Conservation (phyloP, 2,113 vertebrate genomes). For the Trichechus manatus region DNA sequence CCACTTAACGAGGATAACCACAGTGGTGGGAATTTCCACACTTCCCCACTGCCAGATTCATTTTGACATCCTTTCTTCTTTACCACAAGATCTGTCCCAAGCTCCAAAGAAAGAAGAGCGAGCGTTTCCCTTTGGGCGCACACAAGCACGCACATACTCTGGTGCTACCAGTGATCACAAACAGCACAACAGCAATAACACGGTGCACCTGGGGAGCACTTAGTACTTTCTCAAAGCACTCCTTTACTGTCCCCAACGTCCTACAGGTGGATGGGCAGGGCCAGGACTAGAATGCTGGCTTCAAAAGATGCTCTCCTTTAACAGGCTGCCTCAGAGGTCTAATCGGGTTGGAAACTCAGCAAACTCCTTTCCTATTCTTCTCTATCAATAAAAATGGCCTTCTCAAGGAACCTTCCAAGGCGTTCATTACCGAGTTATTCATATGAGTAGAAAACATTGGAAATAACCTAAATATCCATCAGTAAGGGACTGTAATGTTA, state of each 20-base stretch:
- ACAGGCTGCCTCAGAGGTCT: too few relatives aligned
- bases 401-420: too few relatives aligned
- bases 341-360: not conserved
- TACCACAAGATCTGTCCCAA: not conserved
- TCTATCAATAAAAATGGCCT: too few relatives aligned
- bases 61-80: not conserved
- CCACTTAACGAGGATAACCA: rapidly evolving
- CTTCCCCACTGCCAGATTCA: not conserved
- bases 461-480: not conserved
- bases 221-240: not conserved
- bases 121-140: not conserved
- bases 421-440: not conserved
- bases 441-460: not conserved
- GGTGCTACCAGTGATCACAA: too few relatives aligned
- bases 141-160: not conserved
- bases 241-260: not conserved
- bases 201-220: not conserved
- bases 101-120: not conserved
- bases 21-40: not conserved
- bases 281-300: not conserved
- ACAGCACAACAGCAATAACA: not conserved
- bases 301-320: not conserved
- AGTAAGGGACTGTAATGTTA: not conserved
- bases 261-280: not conserved
- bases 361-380: not conserved